Conservation (phyloP, 1,140 invertebrate species). For the Drosophila quadrilineata region DNA sequence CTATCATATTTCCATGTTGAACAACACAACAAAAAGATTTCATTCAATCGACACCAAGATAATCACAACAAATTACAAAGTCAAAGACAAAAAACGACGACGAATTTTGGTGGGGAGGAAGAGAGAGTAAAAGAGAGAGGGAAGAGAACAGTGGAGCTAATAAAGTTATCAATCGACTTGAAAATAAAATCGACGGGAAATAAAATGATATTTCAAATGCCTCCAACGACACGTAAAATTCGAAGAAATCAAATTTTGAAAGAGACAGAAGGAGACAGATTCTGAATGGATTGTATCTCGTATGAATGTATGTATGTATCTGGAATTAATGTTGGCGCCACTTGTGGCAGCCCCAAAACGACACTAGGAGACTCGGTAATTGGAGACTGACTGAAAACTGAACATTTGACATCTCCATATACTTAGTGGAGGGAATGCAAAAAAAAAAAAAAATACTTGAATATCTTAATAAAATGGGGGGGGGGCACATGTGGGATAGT, state of each 20-base stretch:
- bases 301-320: conserved; percentile 27
- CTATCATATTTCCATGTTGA: conserved; percentile 42
- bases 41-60: conserved; percentile 42
- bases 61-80: conserved; percentile 61
- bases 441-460: conserved; percentile 10
- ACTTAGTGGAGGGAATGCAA: conserved; percentile 2
- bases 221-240: conserved; percentile 50
- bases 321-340: conserved; percentile 63
- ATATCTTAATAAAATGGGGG: conserved; percentile 18
- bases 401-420: conserved; percentile 21
- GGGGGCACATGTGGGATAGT: too few relatives aligned
- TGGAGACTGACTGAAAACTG: conserved; percentile 50
- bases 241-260: conserved; percentile 44
- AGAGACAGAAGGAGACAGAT: conserved; percentile 48
- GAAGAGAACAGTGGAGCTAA: conserved; percentile 19
- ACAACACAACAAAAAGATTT: not conserved
- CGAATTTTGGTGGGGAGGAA: not conserved
- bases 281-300: conserved; percentile 59
- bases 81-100: too few relatives aligned
- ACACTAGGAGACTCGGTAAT: conserved; percentile 22
- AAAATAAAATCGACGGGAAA: conserved; percentile 20
- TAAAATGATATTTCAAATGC: conserved; percentile 45
- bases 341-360: conserved; percentile 8
- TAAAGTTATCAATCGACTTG: conserved; percentile 71
- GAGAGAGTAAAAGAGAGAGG: not conserved